Evolutionary conservation across 2,113 vertebrate species (phyloP).

Genomic region (Pseudorectes ferrugineus): DNA sequence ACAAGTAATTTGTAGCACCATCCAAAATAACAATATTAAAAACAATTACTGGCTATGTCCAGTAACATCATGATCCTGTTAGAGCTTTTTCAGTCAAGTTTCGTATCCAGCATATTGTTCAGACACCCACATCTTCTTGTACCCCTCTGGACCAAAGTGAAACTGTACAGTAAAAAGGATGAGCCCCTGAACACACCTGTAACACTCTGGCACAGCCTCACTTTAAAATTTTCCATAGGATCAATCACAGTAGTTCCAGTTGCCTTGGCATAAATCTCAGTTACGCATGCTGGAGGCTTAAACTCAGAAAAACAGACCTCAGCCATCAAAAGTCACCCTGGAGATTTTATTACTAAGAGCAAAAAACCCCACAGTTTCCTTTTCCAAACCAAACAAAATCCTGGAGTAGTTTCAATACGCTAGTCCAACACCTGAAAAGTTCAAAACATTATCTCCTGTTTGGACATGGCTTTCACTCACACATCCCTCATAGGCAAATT

Average conservation of each 20-base stretch:
- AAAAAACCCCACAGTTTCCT: background rate
- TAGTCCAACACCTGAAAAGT: background rate
- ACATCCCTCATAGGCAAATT: background rate
- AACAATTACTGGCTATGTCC: background rate
- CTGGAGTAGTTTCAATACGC: background rate
- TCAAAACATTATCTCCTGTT: background rate
- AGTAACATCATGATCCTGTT: background rate
- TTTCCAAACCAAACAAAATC: constrained; percentile 19
- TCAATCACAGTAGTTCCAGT: background rate
- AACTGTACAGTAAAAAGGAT: background rate
- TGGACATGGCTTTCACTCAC: background rate
- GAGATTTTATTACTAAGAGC: background rate
- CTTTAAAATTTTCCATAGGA: background rate
- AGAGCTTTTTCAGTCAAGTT: background rate
- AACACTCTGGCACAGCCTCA: background rate
- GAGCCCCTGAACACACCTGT: background rate
- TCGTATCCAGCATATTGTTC: background rate
- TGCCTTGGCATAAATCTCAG: background rate
- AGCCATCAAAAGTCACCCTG: background rate
- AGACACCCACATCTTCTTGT: background rate
- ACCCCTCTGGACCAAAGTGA: background rate
- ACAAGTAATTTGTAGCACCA: background rate
- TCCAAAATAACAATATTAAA: background rate
- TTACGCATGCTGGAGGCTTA: background rate
- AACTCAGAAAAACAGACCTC: background rate